These are phyloP conservation scores for Leptinotarsa rubiginosa DNA, from an alignment of 2,888 invertebrate species.

Conservation along the genomic window DNA sequence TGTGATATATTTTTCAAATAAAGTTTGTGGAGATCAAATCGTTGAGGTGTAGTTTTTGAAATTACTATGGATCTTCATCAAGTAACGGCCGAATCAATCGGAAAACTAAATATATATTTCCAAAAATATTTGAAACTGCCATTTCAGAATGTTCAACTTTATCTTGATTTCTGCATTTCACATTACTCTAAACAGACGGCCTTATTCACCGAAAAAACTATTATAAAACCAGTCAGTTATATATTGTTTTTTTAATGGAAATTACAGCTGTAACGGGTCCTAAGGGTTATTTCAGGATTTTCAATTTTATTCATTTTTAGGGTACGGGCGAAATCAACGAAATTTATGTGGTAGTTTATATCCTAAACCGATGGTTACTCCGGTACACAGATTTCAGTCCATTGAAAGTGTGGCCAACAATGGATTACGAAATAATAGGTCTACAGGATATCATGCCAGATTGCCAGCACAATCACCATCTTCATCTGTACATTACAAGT, in stretches of 20 bases:
- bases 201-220: neutral
- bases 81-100: too few relatives aligned
- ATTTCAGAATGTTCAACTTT: too few relatives aligned
- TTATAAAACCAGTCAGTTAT: neutral
- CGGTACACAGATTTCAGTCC: constrained; percentile 77
- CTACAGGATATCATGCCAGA: constrained; percentile 51
- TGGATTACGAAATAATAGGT: constrained; percentile 65
- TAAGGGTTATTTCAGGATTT: neutral
- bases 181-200: too few relatives aligned
- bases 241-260: too few relatives aligned
- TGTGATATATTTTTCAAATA: too few relatives aligned
- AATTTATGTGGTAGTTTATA: constrained; percentile 55
- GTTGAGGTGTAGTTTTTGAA: too few relatives aligned
- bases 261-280: too few relatives aligned
- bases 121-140: too few relatives aligned
- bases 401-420: constrained; percentile 70
- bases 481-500: constrained; percentile 51
- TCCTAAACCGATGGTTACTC: constrained; percentile 73
- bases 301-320: constrained; percentile 39
- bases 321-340: constrained; percentile 55
- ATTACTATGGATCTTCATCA: too few relatives aligned
- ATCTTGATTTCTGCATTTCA: too few relatives aligned
- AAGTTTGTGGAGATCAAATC: too few relatives aligned
- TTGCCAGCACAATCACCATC: constrained; percentile 37
- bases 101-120: too few relatives aligned